A percentile compares a stretch with the other conserved stretches of the same genome.
Evolutionary conservation across 2,113 vertebrate genomes (phyloP).

Genomic region (Ibidorhyncha struthersii): DNA sequence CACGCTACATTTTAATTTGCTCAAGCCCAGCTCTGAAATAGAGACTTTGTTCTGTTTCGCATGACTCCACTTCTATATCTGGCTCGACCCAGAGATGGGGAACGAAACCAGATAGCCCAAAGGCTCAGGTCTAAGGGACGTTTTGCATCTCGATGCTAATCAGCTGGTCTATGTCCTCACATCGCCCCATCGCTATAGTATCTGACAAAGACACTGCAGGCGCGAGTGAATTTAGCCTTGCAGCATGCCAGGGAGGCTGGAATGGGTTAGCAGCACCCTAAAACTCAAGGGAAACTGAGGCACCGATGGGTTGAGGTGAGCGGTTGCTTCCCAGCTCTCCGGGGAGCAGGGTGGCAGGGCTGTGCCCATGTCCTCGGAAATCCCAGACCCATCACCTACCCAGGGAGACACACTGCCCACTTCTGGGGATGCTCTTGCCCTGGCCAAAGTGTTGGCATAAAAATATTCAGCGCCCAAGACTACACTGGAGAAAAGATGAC

Average conservation of each 20-base stretch:
- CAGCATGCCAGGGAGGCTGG: background rate
- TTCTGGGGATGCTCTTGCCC: background rate
- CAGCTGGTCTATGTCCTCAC: background rate
- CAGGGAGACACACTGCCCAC: background rate
- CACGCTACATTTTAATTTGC: slow-evolving; percentile 28
- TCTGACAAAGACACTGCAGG: background rate
- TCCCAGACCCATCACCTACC: background rate
- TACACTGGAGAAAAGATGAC: background rate
- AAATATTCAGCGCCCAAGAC: background rate
- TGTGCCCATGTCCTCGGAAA: background rate
- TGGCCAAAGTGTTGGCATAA: background rate
- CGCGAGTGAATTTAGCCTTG: background rate
- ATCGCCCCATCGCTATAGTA: background rate
- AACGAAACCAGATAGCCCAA: background rate
- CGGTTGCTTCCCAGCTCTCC: background rate
- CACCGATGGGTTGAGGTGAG: background rate
- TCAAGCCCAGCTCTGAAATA: slow-evolving; percentile 7
- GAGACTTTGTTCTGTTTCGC: background rate
- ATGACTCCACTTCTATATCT: slow-evolving; percentile 1
- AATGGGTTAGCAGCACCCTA: background rate
- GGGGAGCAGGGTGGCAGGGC: background rate
- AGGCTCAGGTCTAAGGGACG: background rate
- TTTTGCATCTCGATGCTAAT: background rate
- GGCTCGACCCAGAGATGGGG: background rate
- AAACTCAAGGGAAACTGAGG: background rate